A percentile compares a stretch with the other conserved stretches of the same genome.
Conservation (phyloP, 2,888 invertebrate species). For the Caenorhabditis wallacei region DNA sequence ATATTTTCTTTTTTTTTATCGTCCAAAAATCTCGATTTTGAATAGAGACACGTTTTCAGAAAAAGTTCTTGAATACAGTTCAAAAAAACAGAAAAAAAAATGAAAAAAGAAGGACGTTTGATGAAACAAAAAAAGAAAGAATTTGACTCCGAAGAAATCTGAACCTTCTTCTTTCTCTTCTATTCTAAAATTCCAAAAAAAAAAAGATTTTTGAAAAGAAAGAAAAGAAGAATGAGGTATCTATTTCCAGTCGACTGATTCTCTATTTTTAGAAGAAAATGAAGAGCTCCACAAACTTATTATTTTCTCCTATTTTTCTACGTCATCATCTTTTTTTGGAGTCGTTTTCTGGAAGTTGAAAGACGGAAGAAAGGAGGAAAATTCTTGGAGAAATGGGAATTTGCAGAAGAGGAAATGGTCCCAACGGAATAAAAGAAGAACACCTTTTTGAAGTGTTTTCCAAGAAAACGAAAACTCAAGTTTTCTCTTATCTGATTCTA, state of each 20-base stretch:
- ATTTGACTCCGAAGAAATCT: not conserved
- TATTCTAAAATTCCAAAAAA: not conserved
- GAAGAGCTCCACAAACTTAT: not conserved
- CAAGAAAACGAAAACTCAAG: too few relatives aligned
- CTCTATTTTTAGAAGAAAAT: slow-evolving; percentile 1
- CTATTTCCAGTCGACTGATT: slow-evolving; percentile 5
- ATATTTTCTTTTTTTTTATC: too few relatives aligned
- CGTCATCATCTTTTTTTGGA: not conserved
- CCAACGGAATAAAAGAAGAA: not conserved
- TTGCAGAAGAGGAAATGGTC: not conserved
- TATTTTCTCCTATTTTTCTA: not conserved
- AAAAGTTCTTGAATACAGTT: not conserved
- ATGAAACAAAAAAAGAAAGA: not conserved
- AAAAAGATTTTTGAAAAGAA: not conserved
- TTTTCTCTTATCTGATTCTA: too few relatives aligned
- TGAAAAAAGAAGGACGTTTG: not conserved
- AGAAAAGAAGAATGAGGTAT: not conserved
- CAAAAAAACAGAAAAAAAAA: not conserved
- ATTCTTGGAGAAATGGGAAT: not conserved
- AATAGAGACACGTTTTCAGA: too few relatives aligned
- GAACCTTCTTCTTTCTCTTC: slow-evolving; percentile 1
- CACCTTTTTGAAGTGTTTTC: not conserved
- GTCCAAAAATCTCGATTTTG: too few relatives aligned
- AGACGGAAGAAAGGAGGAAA: not conserved
- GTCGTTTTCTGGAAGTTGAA: not conserved